These are phyloP conservation scores for Indicator indicator DNA, from an alignment of 2,113 vertebrate species.

Conservation along the genomic window DNA sequence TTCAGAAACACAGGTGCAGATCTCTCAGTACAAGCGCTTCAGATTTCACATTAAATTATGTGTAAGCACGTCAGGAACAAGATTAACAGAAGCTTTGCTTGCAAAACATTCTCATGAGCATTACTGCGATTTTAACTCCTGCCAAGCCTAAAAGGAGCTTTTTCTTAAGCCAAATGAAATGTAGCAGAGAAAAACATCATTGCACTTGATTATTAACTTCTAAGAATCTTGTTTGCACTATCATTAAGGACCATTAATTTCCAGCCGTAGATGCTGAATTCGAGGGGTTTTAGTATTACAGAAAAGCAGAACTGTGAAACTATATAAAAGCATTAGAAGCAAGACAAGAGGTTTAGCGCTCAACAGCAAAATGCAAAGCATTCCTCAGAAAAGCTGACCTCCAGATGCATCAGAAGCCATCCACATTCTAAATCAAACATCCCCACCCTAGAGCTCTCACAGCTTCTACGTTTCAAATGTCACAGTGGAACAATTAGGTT, in stretches of 20 bases:
- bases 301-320: neutral
- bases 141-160: constrained; percentile 45
- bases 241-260: neutral
- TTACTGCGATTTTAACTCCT: constrained; percentile 54
- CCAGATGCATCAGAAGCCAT: neutral
- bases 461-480: neutral
- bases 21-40: constrained; percentile 22
- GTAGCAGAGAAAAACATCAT: neutral
- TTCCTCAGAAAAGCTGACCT: neutral
- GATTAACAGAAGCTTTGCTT: constrained; percentile 48
- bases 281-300: neutral
- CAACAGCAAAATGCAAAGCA: neutral
- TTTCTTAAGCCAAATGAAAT: constrained; percentile 40
- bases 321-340: neutral
- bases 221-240: neutral
- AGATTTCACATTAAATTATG: constrained; percentile 38
- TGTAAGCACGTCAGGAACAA: neutral
- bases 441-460: neutral
- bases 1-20: constrained; percentile 39
- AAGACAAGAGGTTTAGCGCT: neutral
- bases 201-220: constrained; percentile 3
- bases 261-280: neutral
- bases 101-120: constrained; percentile 47
- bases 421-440: neutral
- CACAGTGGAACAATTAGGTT: neutral